These are phyloP conservation scores for Eulemur albifrons DNA, from an alignment of 2,797 vertebrate genomes.

Conservation along the genomic window DNA sequence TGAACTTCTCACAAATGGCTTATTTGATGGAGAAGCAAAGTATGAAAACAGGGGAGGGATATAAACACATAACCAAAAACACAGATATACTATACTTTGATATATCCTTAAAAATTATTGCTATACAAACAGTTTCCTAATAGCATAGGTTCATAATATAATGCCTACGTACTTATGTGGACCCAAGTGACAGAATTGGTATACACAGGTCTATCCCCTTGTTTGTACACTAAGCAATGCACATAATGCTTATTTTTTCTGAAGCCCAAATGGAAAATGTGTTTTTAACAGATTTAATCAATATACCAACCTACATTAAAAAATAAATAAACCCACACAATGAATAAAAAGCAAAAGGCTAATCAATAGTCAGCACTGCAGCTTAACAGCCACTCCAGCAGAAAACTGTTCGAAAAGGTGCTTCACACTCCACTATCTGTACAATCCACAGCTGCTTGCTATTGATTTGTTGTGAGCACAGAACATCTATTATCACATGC, in stretches of 20 bases:
- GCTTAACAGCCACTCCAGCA: conserved; percentile 74
- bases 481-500: conserved; percentile 57
- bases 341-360: conserved; percentile 71
- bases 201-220: background rate
- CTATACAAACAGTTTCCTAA: background rate
- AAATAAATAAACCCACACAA: conserved; percentile 69
- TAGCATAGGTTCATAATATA: background rate
- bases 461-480: conserved; percentile 76
- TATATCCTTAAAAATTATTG: background rate
- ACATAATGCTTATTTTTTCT: conserved; percentile 40
- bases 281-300: conserved; percentile 75
- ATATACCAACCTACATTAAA: conserved; percentile 68
- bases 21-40: background rate
- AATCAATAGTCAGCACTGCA: conserved; percentile 63
- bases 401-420: conserved; percentile 69
- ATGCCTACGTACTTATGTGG: background rate
- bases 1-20: background rate
- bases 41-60: background rate
- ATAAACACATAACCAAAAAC: background rate
- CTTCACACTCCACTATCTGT: conserved; percentile 63
- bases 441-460: conserved; percentile 56
- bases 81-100: background rate
- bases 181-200: background rate
- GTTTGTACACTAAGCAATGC: conserved; percentile 37
- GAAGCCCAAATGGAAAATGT: conserved; percentile 56